Base-by-base conservation (phyloP, 1,140 invertebrate genomes). In the Drosophila suzukii region DNA sequence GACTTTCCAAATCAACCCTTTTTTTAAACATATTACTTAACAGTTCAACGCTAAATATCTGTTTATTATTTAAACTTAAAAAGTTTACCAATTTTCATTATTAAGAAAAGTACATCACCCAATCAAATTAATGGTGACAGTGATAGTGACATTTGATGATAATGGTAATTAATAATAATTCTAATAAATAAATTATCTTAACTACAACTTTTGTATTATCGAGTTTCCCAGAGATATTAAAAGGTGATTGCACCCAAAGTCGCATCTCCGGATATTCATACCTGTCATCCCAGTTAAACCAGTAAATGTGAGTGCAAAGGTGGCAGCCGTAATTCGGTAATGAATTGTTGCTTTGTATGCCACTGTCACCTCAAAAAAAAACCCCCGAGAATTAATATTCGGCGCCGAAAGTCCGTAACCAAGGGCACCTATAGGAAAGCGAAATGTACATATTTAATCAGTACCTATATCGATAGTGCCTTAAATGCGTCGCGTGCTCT, bases 341-440 rank as follows among this genome's bases (percentile, higher is more conserved):
- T 68, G 47, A 51, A 34, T 32, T 57, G 13, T 38, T 11, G 43
- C 34, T 39, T 65, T 65, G 44, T 50, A 65, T 49, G 43, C 12
- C 30, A 24, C 65, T 57, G 67, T 71, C 65, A 71, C 32, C 51
- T 47, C 8, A 20, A 53, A 58, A 75, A 78, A 85, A 88, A 86
- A 75, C 20, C 82, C 82, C 83, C 75, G 10, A 72, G 68, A 75
- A 81, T 72, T 65, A 46, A 58, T 72, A 75, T 82, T 56, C 55
- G 60, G 32, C 61, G 44, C 66, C 17, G 50, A 71, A 55, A 50
- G 59, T 50, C 66, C 54, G 71, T 85, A 44, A 50, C 66, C 68
- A 86, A 81, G 67, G 68, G 63, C 68, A 50, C 32, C 59, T 38
- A 70, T 79, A 54, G 58, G 46, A 81, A 82, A 74, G 36, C 44